Evolutionary conservation across 2,113 vertebrate genomes (phyloP), one percentile per base, ranked within the genome.

Genomic region (Callospermophilus lateralis): DNA sequence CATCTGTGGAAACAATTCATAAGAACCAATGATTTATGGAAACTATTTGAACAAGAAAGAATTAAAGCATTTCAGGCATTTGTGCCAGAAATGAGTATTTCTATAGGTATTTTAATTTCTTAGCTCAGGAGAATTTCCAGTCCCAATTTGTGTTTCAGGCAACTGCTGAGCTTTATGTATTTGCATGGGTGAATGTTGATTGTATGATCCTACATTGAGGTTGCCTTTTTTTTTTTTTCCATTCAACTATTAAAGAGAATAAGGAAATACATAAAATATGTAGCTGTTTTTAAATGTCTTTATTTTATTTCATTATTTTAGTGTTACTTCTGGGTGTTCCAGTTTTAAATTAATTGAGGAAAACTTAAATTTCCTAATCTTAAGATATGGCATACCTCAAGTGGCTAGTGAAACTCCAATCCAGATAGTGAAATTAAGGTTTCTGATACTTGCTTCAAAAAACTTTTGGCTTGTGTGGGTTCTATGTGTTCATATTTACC

Each of bases 231-330:
- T 45, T 45, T 45, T 45, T 58, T 68, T 68, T 68, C 61, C 45
- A 94, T 48, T 45, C 53, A 79, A 28, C n/a, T 84, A 45, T 73
- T 92, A 86, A 87, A 89, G 20, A 77, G 17, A 45, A 48, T 67
- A 94, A 72, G 68, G 42, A 86, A 15, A 73, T 83, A 68, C 1
- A 30, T 90, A 95, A 89, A 81, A 81, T 86, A 34, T 13, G 17
- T 55, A 80, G 37, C 78, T 84, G 24, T 58, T 90, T 84, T 90
- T 32, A 93, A 76, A 61, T 86, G 26, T 73, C 39, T 72, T 88
- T 19, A 84, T 89, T 94, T 92, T 70, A 48, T 45, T 39, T 92
- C 16, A 81, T 78, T 84, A 24, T 86, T 95, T 84, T 70, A 81
- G 34, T 93, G 68, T 24, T 63, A 77, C 22, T 90, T 90, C 42